These are phyloP conservation scores for Nymphalis polychloros DNA, from an alignment of 2,888 invertebrate species.

Conservation along the genomic window DNA sequence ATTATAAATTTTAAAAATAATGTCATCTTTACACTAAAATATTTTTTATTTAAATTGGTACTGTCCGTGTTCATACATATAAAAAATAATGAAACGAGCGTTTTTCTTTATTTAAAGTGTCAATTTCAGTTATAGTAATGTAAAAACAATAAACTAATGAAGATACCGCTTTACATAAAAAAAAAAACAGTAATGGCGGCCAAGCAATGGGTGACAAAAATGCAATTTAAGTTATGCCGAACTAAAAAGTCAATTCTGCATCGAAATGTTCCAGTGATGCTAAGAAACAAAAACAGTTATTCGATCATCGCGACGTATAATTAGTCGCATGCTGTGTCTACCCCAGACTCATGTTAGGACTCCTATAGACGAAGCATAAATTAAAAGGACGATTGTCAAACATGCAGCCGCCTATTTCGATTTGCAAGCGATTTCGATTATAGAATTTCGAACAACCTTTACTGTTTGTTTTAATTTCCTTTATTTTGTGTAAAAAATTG, in stretches of 20 bases:
- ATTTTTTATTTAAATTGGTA: neutral
- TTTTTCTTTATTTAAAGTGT: neutral
- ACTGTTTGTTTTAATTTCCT: no score
- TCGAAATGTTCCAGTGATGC: conserved; percentile 50
- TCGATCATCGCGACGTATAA: conserved; percentile 70
- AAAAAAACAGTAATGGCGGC: conserved; percentile 40
- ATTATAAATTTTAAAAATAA: neutral
- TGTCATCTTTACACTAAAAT: neutral
- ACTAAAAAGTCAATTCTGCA: conserved; percentile 71
- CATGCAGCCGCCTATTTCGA: neutral
- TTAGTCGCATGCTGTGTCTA: conserved; percentile 69
- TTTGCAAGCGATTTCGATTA: no score
- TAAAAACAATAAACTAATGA: conserved; percentile 57
- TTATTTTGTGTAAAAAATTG: no score
- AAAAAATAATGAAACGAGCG: neutral
- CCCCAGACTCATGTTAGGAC: conserved; percentile 17
- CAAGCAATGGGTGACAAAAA: conserved; percentile 74
- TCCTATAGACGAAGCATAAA: conserved; percentile 16
- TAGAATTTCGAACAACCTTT: no score
- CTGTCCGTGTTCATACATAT: neutral
- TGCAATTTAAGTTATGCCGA: conserved; percentile 76
- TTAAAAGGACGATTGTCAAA: neutral
- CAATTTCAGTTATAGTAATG: conserved; percentile 1
- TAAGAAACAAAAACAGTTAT: conserved; percentile 58
- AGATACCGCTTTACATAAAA: conserved; percentile 55